Conservation (phyloP, 2,888 invertebrate genomes). For the Drosophila siamana region DNA sequence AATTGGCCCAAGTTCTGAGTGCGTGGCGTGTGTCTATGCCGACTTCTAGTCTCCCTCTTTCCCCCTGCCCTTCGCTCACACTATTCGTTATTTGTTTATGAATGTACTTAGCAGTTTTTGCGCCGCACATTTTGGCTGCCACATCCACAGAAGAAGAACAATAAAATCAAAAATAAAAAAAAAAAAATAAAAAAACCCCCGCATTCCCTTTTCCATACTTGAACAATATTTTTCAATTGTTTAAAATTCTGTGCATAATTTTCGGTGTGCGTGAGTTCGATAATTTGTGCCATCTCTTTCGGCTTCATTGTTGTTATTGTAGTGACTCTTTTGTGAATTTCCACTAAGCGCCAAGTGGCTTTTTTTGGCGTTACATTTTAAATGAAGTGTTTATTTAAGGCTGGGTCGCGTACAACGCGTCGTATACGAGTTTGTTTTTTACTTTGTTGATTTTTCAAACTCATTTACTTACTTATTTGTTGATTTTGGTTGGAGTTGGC, state of each 20-base stretch:
- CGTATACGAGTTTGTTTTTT: slow-evolving; percentile 8
- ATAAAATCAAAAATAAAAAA: too few relatives aligned
- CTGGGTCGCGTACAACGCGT: slow-evolving; percentile 14
- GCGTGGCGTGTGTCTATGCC: slow-evolving; percentile 4
- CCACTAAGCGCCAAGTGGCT: slow-evolving; percentile 58
- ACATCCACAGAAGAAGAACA: too few relatives aligned
- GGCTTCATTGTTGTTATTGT: slow-evolving; percentile 17
- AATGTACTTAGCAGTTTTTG: slow-evolving; percentile 71
- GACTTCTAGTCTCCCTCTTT: slow-evolving; percentile 7
- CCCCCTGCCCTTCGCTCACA: slow-evolving; percentile 4
- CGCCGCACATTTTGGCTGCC: slow-evolving; percentile 46
- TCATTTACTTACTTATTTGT: slow-evolving; percentile 59
- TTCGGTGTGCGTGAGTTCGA: slow-evolving; percentile 54
- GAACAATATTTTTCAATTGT: slow-evolving; percentile 67
- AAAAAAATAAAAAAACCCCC: background rate
- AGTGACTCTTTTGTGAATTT: slow-evolving; percentile 40
- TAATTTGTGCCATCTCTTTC: slow-evolving; percentile 37
- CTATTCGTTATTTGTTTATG: slow-evolving; percentile 71
- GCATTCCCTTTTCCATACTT: background rate
- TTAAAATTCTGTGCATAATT: slow-evolving; percentile 66
- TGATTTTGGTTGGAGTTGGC: slow-evolving; percentile 53
- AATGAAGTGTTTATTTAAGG: slow-evolving; percentile 71
- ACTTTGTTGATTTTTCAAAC: slow-evolving; percentile 28
- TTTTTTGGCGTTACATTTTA: slow-evolving; percentile 74
- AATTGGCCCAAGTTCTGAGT: background rate